Conservation (phyloP, 2,113 vertebrate genomes). For the Trachemys scripta region DNA sequence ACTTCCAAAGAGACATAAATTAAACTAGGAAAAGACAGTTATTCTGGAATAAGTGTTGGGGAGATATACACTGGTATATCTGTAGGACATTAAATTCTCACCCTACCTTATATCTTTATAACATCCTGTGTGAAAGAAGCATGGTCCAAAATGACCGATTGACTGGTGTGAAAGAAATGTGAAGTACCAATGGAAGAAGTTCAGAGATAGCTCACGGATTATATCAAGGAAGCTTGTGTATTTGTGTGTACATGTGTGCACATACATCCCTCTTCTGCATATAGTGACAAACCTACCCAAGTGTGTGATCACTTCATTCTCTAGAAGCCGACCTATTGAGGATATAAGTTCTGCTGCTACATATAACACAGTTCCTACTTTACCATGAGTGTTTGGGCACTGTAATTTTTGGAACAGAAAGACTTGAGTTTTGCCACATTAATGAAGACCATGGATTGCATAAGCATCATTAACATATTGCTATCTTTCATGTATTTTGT, state of each 20-base stretch:
- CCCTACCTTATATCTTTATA: neutral
- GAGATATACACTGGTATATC: neutral
- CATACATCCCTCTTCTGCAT: fast-evolving
- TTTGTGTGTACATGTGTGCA: neutral
- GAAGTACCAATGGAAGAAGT: neutral
- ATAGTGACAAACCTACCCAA: neutral
- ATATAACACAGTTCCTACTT: neutral
- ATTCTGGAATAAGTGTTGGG: neutral
- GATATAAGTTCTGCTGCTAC: neutral
- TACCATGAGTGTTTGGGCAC: neutral
- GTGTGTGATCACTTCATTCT: neutral
- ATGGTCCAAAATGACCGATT: neutral
- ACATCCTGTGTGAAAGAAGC: neutral
- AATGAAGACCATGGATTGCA: neutral
- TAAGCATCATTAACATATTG: neutral
- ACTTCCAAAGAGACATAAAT: neutral
- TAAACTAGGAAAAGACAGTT: neutral
- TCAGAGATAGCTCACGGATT: neutral
- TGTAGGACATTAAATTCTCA: neutral
- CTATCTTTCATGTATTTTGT: neutral
- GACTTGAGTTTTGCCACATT: neutral
- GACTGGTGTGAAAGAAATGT: neutral
- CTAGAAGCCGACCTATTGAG: neutral
- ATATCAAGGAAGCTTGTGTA: neutral
- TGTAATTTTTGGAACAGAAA: fast-evolving